phyloP scores from a whole-genome alignment of 2,113 vertebrate species.

The Dicrurus megarhynchus region DNA sequence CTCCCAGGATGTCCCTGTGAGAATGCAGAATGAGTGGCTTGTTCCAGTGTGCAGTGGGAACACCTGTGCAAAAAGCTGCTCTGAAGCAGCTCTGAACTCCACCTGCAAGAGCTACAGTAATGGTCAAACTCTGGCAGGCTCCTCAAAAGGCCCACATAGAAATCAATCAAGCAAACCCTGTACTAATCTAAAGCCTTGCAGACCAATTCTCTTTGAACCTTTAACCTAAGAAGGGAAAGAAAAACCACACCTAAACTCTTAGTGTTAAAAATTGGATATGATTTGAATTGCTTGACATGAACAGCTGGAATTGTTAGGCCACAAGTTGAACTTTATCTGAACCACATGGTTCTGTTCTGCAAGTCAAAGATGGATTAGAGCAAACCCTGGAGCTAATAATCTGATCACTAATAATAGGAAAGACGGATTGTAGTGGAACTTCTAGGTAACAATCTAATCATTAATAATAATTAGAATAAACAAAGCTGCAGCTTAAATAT shows the following conservation, averaged over 20 bases:
- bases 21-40: background rate
- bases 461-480: background rate
- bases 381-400: background rate
- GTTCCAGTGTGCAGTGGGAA: background rate
- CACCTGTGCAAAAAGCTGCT: background rate
- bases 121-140: background rate
- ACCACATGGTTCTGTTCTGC: background rate
- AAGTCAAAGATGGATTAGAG: background rate
- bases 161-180: background rate
- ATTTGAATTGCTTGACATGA: background rate
- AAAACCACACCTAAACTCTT: background rate
- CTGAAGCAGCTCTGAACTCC: background rate
- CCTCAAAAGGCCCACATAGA: background rate
- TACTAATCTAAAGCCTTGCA: background rate
- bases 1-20: background rate
- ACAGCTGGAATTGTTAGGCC: background rate
- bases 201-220: background rate
- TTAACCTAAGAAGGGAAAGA: background rate
- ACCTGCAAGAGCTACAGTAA: background rate
- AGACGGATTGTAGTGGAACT: background rate
- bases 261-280: background rate
- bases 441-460: background rate
- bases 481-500: background rate
- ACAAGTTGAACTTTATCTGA: background rate
- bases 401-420: background rate